Conservation (phyloP, 2,888 invertebrate genomes). For the Parochlus steinenii region DNA sequence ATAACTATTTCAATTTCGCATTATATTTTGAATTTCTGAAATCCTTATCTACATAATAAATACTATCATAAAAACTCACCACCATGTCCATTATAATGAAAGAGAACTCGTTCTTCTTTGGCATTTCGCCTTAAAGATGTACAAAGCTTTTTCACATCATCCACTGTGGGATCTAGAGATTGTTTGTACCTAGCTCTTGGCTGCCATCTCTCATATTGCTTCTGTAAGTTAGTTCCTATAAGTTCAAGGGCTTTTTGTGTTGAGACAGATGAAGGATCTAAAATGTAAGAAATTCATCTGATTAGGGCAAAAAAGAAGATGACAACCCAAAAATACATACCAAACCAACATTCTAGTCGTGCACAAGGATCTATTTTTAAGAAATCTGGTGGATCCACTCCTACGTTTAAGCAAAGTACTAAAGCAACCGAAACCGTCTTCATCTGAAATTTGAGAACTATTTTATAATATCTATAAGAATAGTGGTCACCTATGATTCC, state of each 20-base stretch:
- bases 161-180: constrained; percentile 90
- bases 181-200: constrained; percentile 95
- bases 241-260: constrained; percentile 83
- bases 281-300: constrained; percentile 12
- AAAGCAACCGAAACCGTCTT: constrained; percentile 98
- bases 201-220: constrained; percentile 98
- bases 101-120: constrained; percentile 93
- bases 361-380: constrained; percentile 96
- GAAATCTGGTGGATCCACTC: constrained; percentile 98
- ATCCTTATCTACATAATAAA: no score
- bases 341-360: constrained; percentile 91
- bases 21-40: no score
- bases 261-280: constrained; percentile 75
- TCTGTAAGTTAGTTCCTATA: constrained; percentile 80
- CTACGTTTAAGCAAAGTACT: constrained; percentile 93
- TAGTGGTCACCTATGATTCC: constrained; percentile 11
- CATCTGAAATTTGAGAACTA: constrained; percentile 49
- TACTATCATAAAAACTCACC: no score
- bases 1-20: no score
- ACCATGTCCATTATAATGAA: constrained; percentile 99
- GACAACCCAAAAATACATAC: constrained; percentile 32
- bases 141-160: constrained; percentile 95
- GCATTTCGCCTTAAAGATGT: constrained; percentile 88
- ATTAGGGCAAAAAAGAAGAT: constrained; percentile 1
- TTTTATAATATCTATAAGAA: constrained; percentile 15